phyloP scores from a whole-genome alignment of 2,113 vertebrate species.

The Xenus cinereus region DNA sequence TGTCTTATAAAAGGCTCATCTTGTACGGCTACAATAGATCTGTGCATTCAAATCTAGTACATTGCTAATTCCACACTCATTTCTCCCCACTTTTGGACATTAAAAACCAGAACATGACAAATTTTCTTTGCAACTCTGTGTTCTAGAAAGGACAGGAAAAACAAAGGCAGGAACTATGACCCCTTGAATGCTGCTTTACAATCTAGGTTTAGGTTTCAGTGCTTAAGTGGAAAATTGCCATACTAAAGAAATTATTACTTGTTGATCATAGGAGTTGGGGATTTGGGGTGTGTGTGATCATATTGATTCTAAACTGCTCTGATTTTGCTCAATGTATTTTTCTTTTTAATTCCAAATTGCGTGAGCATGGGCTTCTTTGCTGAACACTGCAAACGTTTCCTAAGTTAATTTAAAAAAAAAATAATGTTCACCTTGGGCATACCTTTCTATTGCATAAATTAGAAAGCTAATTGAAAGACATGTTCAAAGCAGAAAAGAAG shows the following conservation, averaged over 20 bases:
- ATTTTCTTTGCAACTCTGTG: background rate
- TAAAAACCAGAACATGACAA: background rate
- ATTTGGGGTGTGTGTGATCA: background rate
- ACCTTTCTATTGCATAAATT: background rate
- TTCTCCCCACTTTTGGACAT: background rate
- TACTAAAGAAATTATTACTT: background rate
- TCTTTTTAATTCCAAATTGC: slow-evolving; percentile 15
- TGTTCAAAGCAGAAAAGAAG: background rate
- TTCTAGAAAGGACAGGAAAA: background rate
- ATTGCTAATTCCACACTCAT: background rate
- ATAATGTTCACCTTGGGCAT: background rate
- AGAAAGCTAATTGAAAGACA: background rate
- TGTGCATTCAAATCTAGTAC: background rate
- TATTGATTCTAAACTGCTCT: background rate
- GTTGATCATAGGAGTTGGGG: background rate
- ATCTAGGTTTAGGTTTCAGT: background rate
- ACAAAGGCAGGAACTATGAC: background rate
- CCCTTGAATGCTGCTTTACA: background rate
- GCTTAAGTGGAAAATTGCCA: slow-evolving; percentile 8
- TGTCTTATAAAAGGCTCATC: background rate
- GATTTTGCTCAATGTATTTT: slow-evolving; percentile 10
- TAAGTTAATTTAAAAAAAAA: background rate
- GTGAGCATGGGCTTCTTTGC: background rate
- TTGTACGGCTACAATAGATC: background rate
- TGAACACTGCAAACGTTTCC: slow-evolving; percentile 13